Evolutionary conservation across 2,113 vertebrate genomes (phyloP).

Genomic region (Gymnogyps californianus): DNA sequence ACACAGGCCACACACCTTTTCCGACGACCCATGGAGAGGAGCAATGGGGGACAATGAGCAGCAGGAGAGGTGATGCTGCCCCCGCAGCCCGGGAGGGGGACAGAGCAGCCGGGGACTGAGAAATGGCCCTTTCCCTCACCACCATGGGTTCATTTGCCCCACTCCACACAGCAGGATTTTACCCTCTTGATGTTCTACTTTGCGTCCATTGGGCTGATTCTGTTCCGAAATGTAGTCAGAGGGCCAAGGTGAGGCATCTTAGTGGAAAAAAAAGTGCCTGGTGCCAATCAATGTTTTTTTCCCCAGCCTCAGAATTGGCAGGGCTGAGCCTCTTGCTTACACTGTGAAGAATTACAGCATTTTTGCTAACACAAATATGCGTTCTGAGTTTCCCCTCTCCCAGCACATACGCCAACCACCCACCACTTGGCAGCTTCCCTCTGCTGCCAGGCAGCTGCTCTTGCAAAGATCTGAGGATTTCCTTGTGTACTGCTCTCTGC

Average conservation of each 20-base stretch:
- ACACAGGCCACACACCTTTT: background rate
- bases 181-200: background rate
- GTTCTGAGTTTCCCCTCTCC: conserved; percentile 29
- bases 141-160: background rate
- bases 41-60: background rate
- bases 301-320: conserved; percentile 3
- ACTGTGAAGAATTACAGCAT: conserved; percentile 21
- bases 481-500: background rate
- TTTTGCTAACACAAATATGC: conserved; percentile 37
- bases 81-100: background rate
- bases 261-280: background rate
- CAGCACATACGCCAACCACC: conserved; percentile 32
- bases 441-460: conserved; percentile 46
- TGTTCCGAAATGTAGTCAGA: background rate
- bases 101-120: background rate
- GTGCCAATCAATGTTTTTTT: background rate
- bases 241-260: background rate
- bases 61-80: background rate
- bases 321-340: conserved; percentile 47
- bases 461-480: background rate
- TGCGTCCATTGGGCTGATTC: background rate
- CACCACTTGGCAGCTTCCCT: conserved; percentile 54
- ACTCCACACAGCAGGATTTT: background rate
- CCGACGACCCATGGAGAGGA: background rate
- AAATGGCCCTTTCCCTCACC: background rate